Evolutionary conservation across 2,888 invertebrate species (phyloP).

Genomic region (Tenthredo livida): DNA sequence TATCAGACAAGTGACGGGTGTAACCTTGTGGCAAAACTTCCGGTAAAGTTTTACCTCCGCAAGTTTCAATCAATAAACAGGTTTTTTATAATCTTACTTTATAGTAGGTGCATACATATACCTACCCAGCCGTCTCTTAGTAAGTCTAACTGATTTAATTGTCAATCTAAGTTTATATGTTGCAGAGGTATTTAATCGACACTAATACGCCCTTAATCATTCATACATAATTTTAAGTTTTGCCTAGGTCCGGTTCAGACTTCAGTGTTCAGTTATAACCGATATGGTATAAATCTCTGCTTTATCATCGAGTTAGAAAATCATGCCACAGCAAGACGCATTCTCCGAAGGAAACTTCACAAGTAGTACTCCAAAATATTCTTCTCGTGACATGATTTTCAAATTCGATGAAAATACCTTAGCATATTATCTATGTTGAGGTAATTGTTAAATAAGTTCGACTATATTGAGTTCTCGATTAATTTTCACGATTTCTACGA

Average conservation of each 20-base stretch:
- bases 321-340: too few species aligned
- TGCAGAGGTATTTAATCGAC: not conserved
- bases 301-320: too few species aligned
- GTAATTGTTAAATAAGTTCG: not conserved
- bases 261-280: not conserved
- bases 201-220: not conserved
- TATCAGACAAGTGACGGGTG: not conserved
- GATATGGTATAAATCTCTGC: too few species aligned
- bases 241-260: not conserved
- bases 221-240: not conserved
- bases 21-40: constrained; percentile 24
- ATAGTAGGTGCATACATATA: not conserved
- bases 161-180: not conserved
- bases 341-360: too few species aligned
- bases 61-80: not conserved
- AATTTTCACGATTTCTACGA: not conserved
- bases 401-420: too few species aligned
- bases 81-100: not conserved
- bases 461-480: not conserved
- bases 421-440: too few species aligned
- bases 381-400: too few species aligned
- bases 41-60: not conserved
- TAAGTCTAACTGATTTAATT: not conserved
- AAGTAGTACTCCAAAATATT: too few species aligned
- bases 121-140: not conserved